Evolutionary conservation across 2,888 invertebrate species (phyloP).

Genomic region (Andricus quercusramuli): DNA sequence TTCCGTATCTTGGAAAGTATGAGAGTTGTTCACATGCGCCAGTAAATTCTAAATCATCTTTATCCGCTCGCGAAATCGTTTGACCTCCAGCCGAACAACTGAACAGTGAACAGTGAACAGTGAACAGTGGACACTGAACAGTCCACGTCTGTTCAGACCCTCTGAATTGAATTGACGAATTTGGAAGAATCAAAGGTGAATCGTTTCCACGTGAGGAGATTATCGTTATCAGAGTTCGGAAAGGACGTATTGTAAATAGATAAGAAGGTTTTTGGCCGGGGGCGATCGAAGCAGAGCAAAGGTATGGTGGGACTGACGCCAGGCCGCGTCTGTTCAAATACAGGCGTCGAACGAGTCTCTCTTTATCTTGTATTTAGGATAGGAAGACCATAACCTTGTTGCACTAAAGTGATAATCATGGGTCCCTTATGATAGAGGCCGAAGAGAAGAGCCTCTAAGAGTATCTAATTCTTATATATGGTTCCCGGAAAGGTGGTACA

Average conservation of each 20-base stretch:
- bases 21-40: slow-evolving; percentile 6
- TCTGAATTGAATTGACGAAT: too few relatives aligned
- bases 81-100: background rate
- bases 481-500: slow-evolving; percentile 28
- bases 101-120: too few relatives aligned
- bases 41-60: slow-evolving; percentile 10
- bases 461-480: slow-evolving; percentile 38
- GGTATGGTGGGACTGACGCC: background rate
- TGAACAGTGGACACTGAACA: background rate
- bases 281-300: background rate
- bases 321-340: slow-evolving; percentile 4
- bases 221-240: slow-evolving; percentile 12
- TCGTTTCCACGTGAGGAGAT: background rate
- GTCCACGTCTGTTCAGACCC: background rate
- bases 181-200: too few relatives aligned
- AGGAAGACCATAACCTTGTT: slow-evolving; percentile 21
- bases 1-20: background rate
- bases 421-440: slow-evolving; percentile 31
- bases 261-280: background rate
- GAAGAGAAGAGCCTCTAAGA: slow-evolving; percentile 1
- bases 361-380: slow-evolving; percentile 30
- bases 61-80: slow-evolving; percentile 27
- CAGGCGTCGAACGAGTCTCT: slow-evolving; percentile 22
- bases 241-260: slow-evolving; percentile 26
- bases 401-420: slow-evolving; percentile 35